These are phyloP conservation scores for Pomatorhinus ruficollis DNA, from an alignment of 2,113 vertebrate species.

Conservation along the genomic window DNA sequence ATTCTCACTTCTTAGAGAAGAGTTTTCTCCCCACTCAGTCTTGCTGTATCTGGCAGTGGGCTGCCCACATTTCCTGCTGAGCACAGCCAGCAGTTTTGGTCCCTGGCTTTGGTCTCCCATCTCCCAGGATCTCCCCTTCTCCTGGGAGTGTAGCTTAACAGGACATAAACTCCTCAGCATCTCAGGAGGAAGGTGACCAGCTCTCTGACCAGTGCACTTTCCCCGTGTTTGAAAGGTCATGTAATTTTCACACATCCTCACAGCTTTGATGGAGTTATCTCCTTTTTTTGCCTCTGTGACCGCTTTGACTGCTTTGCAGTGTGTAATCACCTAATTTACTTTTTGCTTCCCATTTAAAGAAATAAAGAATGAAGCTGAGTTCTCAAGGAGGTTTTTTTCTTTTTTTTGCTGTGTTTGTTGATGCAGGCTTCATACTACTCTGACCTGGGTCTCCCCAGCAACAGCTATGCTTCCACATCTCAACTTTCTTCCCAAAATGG, in stretches of 20 bases:
- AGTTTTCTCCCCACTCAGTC: not conserved
- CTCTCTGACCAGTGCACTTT: not conserved
- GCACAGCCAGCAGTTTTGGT: not conserved
- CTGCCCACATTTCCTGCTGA: not conserved
- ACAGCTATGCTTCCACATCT: slow-evolving; percentile 39
- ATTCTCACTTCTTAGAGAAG: not conserved
- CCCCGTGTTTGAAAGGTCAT: not conserved
- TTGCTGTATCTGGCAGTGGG: accelerated
- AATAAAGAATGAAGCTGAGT: not conserved
- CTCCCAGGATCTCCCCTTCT: not conserved
- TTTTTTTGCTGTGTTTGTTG: not conserved
- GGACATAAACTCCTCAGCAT: not conserved
- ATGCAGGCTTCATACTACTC: slow-evolving; percentile 65
- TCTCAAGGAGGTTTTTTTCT: not conserved
- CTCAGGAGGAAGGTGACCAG: not conserved
- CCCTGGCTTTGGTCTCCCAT: not conserved
- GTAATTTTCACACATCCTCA: not conserved
- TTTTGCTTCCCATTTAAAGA: not conserved
- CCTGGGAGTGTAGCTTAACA: not conserved
- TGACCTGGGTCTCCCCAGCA: slow-evolving; percentile 41
- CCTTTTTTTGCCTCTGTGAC: not conserved
- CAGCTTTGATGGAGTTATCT: not conserved
- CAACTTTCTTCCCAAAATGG: slow-evolving; percentile 65
- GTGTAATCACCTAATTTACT: not conserved
- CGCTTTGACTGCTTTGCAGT: not conserved